Evolutionary conservation across 2,113 vertebrate species (phyloP).

Genomic region (Lonchura striata): DNA sequence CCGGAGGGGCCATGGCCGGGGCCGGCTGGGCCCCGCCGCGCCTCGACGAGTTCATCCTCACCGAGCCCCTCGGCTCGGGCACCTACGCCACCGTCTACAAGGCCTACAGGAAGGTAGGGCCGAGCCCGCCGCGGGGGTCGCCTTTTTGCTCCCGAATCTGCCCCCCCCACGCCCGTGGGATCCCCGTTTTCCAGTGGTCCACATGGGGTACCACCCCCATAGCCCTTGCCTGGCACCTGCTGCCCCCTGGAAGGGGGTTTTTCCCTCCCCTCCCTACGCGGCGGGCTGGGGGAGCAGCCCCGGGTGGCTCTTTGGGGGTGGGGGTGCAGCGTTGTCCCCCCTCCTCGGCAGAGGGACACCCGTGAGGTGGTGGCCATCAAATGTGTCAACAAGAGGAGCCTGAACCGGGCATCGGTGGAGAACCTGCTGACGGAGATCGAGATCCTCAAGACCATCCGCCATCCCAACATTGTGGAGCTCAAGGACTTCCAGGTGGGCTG

Average conservation of each 20-base stretch:
- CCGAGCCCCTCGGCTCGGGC: slow-evolving; percentile 90
- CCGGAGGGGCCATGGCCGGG: background rate
- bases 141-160: rapidly evolving
- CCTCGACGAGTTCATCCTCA: slow-evolving; percentile 87
- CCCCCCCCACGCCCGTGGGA: rapidly evolving
- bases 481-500: slow-evolving; percentile 91
- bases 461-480: slow-evolving; percentile 93
- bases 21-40: slow-evolving; percentile 84
- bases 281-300: background rate
- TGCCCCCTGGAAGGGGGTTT: too few species aligned
- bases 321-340: background rate
- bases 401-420: slow-evolving; percentile 90
- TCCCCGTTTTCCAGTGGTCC: too few species aligned
- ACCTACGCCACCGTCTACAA: slow-evolving; percentile 95
- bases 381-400: slow-evolving; percentile 90
- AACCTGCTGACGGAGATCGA: slow-evolving; percentile 95
- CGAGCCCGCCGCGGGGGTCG: background rate
- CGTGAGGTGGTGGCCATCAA: slow-evolving; percentile 95
- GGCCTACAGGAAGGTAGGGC: slow-evolving; percentile 90
- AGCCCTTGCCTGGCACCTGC: background rate
- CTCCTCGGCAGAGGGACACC: slow-evolving; percentile 76
- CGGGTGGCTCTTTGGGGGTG: rapidly evolving
- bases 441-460: slow-evolving; percentile 90
- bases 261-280: rapidly evolving
- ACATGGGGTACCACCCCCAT: rapidly evolving